Percentiles rank a stretch among this genome's conserved stretches.
Conservation (phyloP, 2,113 vertebrate genomes). For the Panurus biarmicus region DNA sequence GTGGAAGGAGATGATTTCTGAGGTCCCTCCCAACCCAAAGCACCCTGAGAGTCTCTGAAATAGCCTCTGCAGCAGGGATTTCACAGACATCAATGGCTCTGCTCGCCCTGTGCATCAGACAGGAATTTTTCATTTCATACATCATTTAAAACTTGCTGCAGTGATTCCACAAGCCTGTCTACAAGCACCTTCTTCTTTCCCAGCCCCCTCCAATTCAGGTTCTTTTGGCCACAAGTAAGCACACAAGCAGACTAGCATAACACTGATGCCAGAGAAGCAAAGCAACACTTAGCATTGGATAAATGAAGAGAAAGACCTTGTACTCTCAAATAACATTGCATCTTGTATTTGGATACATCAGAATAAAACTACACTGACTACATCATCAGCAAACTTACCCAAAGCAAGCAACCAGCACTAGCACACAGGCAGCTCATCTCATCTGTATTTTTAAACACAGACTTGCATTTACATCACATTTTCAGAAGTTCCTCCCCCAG, state of each 20-base stretch:
- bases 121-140: constrained; percentile 72
- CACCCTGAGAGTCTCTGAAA: background rate
- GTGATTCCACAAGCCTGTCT: constrained; percentile 56
- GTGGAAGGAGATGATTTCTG: background rate
- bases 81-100: background rate
- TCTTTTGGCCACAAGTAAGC: background rate
- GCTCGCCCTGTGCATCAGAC: constrained; percentile 28
- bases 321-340: background rate
- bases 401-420: background rate
- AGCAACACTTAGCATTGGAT: background rate
- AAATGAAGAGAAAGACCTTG: background rate
- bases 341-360: background rate
- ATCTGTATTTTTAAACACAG: background rate
- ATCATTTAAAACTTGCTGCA: constrained; percentile 69
- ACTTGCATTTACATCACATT: background rate
- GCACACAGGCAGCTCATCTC: background rate
- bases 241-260: background rate
- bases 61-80: background rate
- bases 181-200: background rate
- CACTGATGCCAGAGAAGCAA: background rate
- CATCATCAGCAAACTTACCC: background rate
- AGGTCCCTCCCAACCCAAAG: background rate
- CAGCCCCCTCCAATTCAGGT: background rate
- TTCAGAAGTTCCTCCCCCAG: background rate
- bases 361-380: background rate